Evolutionary conservation across 2,888 invertebrate species (phyloP).

Genomic region (Tetheella fluctuosa): DNA sequence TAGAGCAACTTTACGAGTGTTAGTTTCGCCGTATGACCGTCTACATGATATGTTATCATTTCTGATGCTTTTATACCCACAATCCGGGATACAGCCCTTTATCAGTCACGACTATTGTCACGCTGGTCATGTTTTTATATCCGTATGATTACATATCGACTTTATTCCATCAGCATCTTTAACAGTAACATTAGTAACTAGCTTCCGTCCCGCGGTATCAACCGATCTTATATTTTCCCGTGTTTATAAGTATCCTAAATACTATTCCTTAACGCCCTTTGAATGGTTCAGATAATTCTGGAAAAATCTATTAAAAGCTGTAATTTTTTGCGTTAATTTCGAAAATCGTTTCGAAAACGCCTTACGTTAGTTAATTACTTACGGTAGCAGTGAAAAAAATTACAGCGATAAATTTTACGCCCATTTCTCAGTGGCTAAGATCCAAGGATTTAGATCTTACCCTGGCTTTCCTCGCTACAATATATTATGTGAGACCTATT

Average conservation of each 20-base stretch:
- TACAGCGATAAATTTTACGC: constrained; percentile 55
- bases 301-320: too few species aligned
- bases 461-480: constrained; percentile 49
- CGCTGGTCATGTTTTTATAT: constrained; percentile 31
- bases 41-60: constrained; percentile 72
- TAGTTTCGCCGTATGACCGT: constrained; percentile 64
- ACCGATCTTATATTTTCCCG: too few species aligned
- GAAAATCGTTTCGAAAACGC: not conserved
- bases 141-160: not conserved
- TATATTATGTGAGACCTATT: constrained; percentile 65
- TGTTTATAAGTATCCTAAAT: too few species aligned
- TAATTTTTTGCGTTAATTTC: too few species aligned
- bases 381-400: not conserved
- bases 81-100: constrained; percentile 46
- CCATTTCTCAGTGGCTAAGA: constrained; percentile 55
- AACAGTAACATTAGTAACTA: too few species aligned
- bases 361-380: not conserved
- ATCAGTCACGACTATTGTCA: constrained; percentile 48
- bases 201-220: too few species aligned
- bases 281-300: too few species aligned
- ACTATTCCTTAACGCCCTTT: too few species aligned
- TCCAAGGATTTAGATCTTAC: constrained; percentile 53
- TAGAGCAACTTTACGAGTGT: constrained; percentile 71
- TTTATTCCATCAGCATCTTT: too few species aligned
- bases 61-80: constrained; percentile 47